Evolutionary conservation across 2,888 invertebrate species (phyloP).

Genomic region (Celastrina argiolus): DNA sequence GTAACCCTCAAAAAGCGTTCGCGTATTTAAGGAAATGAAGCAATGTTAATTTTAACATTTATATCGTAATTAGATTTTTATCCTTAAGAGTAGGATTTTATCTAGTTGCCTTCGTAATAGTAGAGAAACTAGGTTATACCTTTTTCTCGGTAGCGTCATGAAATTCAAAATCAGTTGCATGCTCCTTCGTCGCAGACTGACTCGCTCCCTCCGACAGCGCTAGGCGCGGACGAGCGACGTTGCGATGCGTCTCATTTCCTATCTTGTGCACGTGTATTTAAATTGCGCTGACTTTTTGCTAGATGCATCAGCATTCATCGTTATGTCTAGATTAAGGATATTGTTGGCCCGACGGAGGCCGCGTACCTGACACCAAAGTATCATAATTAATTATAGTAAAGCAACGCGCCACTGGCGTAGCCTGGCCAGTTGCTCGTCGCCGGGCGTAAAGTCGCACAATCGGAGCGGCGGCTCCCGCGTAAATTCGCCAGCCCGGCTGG

Average conservation of each 20-base stretch:
- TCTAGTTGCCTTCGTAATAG: slow-evolving; percentile 76
- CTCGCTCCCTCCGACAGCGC: slow-evolving; percentile 51
- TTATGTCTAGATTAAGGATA: slow-evolving; percentile 52
- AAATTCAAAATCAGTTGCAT: slow-evolving; percentile 55
- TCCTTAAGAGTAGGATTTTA: slow-evolving; percentile 76
- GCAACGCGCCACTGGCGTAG: slow-evolving; percentile 31
- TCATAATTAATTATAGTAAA: slow-evolving; percentile 43
- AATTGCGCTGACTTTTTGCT: slow-evolving; percentile 59
- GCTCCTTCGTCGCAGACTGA: slow-evolving; percentile 62
- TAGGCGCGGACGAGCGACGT: slow-evolving; percentile 38
- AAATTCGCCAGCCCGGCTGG: slow-evolving; percentile 27
- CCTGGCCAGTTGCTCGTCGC: slow-evolving; percentile 29
- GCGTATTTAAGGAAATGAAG: slow-evolving; percentile 64
- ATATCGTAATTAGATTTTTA: slow-evolving; percentile 75
- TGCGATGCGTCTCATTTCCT: slow-evolving; percentile 34
- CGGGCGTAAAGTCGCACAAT: slow-evolving; percentile 47
- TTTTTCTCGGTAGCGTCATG: slow-evolving; percentile 71
- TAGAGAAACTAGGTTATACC: slow-evolving; percentile 73
- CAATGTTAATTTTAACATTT: slow-evolving; percentile 77
- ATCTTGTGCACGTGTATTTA: slow-evolving; percentile 35
- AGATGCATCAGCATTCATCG: slow-evolving; percentile 57
- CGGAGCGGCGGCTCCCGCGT: slow-evolving; percentile 26
- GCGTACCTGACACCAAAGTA: slow-evolving; percentile 71
- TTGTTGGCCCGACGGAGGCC: slow-evolving; percentile 53
- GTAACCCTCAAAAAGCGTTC: slow-evolving; percentile 40